These are phyloP conservation scores for Calliphora vicina DNA, from an alignment of 1,140 invertebrate genomes.

Conservation along the genomic window DNA sequence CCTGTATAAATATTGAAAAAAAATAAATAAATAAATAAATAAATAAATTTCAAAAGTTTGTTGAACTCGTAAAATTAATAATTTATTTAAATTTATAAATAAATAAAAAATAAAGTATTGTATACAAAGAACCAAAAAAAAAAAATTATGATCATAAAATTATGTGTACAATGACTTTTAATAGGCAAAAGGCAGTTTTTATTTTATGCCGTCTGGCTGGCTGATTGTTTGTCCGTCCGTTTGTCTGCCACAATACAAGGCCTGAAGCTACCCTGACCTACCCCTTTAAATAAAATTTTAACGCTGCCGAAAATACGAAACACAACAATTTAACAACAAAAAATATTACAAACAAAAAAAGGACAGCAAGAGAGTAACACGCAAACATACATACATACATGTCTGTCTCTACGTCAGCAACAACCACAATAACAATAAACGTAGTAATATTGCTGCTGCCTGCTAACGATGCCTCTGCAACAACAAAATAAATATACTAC, in stretches of 20 bases:
- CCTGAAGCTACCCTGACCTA: constrained; percentile 25
- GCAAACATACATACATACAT: no score
- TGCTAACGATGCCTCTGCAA: no score
- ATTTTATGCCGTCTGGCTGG: background rate
- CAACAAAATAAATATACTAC: no score
- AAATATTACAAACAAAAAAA: background rate
- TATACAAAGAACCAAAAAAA: background rate
- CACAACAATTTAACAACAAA: background rate
- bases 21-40: background rate
- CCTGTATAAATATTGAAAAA: background rate
- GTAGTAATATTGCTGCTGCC: background rate
- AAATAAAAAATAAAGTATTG: background rate
- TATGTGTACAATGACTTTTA: constrained; percentile 27
- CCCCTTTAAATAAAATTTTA: constrained; percentile 18
- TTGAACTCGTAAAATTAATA: background rate
- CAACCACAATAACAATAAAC: background rate
- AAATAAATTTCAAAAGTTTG: background rate
- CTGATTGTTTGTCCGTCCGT: background rate
- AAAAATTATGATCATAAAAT: constrained; percentile 12
- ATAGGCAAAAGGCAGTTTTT: background rate
- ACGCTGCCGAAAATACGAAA: background rate
- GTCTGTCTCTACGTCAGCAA: background rate
- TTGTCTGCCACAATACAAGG: background rate
- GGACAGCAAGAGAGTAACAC: background rate
- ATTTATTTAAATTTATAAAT: background rate